Evolutionary conservation across 2,888 invertebrate species (phyloP), one percentile per base, ranked within the genome.

Genomic region (Rhogogaster chlorosoma): DNA sequence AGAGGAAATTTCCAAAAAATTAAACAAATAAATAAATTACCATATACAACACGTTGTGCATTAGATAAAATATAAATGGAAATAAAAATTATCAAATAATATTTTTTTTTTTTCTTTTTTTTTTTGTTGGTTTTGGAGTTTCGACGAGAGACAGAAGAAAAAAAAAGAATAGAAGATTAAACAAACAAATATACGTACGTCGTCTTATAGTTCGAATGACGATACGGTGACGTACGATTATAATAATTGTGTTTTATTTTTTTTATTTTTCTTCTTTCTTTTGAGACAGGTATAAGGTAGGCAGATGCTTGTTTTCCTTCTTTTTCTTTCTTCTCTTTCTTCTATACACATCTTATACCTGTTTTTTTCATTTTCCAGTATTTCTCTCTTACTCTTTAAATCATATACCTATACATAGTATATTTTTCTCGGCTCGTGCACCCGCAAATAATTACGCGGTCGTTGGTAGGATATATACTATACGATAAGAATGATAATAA

Each of bases 401-500:
- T n/a, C n/a, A 18, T 4, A 4, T 45, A 15, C 15, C 0, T 45
- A 45, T 4, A 15, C 42, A 15, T 15, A 42, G 42, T 45, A 18
- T 49, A 49, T n/a, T 18, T 61, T 7, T 26, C 6, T 61, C 7
- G 12, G 10, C 22, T 22, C 12, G 26, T 61, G 26, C 61, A 61
- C 61, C 12, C 61, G 61, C 26, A 26, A 61, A 61, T 26, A 26
- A 61, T 61, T 61, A 61, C 26, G 61, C 61, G 61, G 26, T 22
- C 61, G 61, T 61, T 61, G 61, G 26, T 61, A 26, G 61, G 22
- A 61, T 61, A 15, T 45, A 42, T 42, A 42, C n/a, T n/a, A 10
- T n/a, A 61, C 61, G 61, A 61, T 61, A 61, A 61, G 61, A 53
- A 26, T 61, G 26, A 61, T 61, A 61, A 26, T 26, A 61, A 61